Conservation (phyloP, 1,140 invertebrate species). For the Oryctes rhinoceros region DNA sequence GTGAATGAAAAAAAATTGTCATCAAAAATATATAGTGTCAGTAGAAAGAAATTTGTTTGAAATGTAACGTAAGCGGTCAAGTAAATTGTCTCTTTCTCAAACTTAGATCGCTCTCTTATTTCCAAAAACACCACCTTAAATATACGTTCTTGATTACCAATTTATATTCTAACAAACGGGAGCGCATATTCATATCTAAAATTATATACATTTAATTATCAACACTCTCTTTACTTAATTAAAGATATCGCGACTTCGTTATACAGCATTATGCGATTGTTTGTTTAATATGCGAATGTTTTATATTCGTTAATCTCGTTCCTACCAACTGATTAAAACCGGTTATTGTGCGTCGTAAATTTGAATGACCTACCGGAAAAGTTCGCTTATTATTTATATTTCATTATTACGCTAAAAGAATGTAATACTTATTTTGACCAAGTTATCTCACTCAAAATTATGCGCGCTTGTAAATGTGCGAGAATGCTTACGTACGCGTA, state of each 20-base stretch:
- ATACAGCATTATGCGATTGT: neutral
- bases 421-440: neutral
- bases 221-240: neutral
- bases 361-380: neutral
- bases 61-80: too few relatives aligned
- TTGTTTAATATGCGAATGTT: neutral
- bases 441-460: neutral
- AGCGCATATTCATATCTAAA: neutral
- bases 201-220: neutral
- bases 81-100: too few relatives aligned
- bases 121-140: too few relatives aligned
- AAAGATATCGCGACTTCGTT: neutral
- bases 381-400: conserved; percentile 2
- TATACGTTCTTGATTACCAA: neutral
- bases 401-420: neutral
- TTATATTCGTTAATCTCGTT: neutral
- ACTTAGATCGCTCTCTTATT: too few relatives aligned
- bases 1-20: too few relatives aligned
- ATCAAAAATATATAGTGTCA: too few relatives aligned
- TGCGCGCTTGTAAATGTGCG: neutral
- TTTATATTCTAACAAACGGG: neutral
- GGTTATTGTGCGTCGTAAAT: conserved; percentile 7
- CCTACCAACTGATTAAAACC: neutral
- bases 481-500: neutral
- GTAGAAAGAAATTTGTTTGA: too few relatives aligned